Percentiles rank a stretch among this genome's conserved stretches.
These are phyloP conservation scores for Patagioenas fasciata DNA, from an alignment of 2,113 vertebrate genomes.

Conservation along the genomic window DNA sequence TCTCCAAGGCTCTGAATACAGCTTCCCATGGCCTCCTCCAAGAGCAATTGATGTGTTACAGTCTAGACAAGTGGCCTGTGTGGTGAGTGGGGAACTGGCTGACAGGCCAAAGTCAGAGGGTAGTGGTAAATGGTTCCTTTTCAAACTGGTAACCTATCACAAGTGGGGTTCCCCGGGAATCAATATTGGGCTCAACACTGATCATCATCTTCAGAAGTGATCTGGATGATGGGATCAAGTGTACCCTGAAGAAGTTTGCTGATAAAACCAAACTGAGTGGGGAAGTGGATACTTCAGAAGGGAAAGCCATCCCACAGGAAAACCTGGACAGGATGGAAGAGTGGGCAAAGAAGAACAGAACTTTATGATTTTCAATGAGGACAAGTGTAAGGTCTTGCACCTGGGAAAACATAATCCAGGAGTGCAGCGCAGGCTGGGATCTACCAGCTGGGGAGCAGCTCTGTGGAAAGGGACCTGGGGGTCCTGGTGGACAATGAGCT, in stretches of 20 bases:
- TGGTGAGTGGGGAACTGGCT: background rate
- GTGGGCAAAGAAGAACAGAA: background rate
- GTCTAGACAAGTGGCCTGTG: background rate
- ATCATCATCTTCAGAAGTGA: background rate
- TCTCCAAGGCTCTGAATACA: background rate
- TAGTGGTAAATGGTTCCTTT: background rate
- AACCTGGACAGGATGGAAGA: background rate
- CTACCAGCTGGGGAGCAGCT: too few relatives aligned
- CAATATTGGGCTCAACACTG: too few relatives aligned
- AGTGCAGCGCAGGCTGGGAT: background rate
- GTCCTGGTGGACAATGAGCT: background rate
- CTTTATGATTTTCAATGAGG: background rate
- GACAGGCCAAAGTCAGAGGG: background rate
- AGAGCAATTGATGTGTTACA: too few relatives aligned
- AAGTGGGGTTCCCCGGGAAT: too few relatives aligned
- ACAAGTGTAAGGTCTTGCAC: background rate
- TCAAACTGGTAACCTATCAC: background rate
- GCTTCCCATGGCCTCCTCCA: too few relatives aligned
- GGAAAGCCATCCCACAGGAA: background rate
- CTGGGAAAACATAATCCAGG: background rate
- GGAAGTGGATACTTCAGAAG: background rate
- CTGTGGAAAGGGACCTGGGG: background rate
- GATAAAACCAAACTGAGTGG: background rate
- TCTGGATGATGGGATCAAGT: background rate
- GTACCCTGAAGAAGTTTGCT: background rate